These are phyloP conservation scores for Iguana delicatissima DNA, from an alignment of 2,797 vertebrate species.

Conservation along the genomic window DNA sequence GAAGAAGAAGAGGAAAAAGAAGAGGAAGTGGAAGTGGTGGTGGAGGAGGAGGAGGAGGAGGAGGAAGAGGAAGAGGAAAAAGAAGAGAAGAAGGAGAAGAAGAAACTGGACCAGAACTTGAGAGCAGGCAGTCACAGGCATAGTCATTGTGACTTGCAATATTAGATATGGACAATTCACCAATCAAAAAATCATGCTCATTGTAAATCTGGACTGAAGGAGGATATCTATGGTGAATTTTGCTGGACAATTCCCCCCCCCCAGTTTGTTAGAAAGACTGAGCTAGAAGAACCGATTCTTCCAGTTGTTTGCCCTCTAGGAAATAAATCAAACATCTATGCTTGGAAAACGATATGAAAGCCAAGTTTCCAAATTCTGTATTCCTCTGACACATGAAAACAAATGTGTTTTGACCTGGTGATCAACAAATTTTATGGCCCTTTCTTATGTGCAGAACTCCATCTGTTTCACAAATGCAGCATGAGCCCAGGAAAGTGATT, in stretches of 20 bases:
- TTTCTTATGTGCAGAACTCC: constrained; percentile 56
- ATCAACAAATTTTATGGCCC: constrained; percentile 67
- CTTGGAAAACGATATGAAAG: constrained; percentile 50
- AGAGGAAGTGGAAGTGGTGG: too few species aligned
- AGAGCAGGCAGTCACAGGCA: too few species aligned
- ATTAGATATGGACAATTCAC: not conserved
- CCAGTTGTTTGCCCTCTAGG: constrained; percentile 50
- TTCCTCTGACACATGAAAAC: constrained; percentile 54
- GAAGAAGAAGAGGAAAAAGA: too few species aligned
- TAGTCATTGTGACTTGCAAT: not conserved
- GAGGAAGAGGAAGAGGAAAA: too few species aligned
- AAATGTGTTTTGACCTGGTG: constrained; percentile 60
- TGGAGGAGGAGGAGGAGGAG: too few species aligned
- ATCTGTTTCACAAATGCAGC: constrained; percentile 64
- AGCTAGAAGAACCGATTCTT: constrained; percentile 7
- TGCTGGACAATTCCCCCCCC: not conserved
- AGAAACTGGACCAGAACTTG: too few species aligned
- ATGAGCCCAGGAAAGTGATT: constrained; percentile 43
- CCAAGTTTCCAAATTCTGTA: constrained; percentile 46
- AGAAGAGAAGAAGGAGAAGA: too few species aligned
- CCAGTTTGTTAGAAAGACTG: not conserved
- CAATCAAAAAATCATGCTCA: too few species aligned
- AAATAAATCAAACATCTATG: constrained; percentile 60
- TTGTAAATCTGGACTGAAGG: not conserved
- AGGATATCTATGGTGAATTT: too few species aligned